These are phyloP conservation scores for Spongilla lacustris DNA, from an alignment of 37 sponge, comb jelly and placozoan species.

Conservation along the genomic window DNA sequence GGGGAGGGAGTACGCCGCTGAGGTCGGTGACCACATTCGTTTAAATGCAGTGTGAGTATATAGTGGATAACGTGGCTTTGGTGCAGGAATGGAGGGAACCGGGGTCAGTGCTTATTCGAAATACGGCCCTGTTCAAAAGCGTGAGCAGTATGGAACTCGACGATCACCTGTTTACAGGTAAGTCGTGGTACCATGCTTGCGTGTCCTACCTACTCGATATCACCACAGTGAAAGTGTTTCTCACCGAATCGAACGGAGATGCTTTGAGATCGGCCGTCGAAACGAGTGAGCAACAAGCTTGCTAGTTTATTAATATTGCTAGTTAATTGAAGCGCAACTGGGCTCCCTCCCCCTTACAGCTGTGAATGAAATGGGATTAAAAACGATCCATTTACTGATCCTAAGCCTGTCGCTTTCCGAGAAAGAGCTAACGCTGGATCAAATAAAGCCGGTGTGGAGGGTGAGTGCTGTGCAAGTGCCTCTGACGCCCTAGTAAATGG, in stretches of 20 bases:
- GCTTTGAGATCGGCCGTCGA: background rate
- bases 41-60: too few species aligned
- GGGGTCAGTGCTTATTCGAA: background rate
- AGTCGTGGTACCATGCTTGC: background rate
- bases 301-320: background rate
- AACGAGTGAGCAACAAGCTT: background rate
- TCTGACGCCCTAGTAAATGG: too few species aligned
- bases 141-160: background rate
- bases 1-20: background rate
- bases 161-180: background rate
- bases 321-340: background rate
- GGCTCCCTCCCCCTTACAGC: background rate
- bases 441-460: background rate
- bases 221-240: background rate
- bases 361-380: background rate
- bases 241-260: background rate
- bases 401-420: background rate
- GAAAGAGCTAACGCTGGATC: background rate
- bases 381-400: background rate
- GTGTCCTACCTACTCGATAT: background rate
- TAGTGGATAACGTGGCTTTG: background rate
- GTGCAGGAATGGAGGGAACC: background rate
- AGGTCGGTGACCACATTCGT: background rate
- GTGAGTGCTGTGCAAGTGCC: background rate
- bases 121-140: background rate